phyloP scores from a whole-genome alignment of 2,113 vertebrate species.

The Noturus placidus region DNA sequence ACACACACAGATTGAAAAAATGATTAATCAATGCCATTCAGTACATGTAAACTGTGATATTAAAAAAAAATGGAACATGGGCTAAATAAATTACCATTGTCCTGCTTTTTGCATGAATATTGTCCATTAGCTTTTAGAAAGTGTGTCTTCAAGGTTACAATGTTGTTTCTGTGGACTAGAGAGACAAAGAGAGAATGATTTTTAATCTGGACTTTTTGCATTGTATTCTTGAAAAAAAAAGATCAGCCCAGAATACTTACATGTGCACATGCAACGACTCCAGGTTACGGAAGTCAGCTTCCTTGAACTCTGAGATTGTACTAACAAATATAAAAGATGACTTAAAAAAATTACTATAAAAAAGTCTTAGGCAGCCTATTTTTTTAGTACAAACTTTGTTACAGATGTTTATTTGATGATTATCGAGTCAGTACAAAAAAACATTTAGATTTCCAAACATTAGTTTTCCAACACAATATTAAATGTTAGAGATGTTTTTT shows the following conservation, averaged over 20 bases:
- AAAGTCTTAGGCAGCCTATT: too few relatives aligned
- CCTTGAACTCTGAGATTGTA: neutral
- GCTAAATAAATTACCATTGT: neutral
- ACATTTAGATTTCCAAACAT: too few relatives aligned
- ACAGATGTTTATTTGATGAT: too few relatives aligned
- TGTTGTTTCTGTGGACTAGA: neutral
- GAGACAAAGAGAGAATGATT: neutral
- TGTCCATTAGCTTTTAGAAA: too few relatives aligned
- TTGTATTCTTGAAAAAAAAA: neutral
- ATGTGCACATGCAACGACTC: slow-evolving; percentile 51
- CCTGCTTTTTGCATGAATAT: neutral
- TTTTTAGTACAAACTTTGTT: too few relatives aligned
- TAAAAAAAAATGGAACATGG: neutral
- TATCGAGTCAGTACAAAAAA: too few relatives aligned
- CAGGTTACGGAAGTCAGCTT: too few relatives aligned
- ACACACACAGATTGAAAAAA: neutral
- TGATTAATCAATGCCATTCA: neutral
- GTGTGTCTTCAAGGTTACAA: neutral
- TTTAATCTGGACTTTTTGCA: neutral
- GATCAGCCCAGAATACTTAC: neutral
- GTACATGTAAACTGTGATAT: neutral
- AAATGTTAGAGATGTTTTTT: too few relatives aligned
- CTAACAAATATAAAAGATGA: slow-evolving; percentile 21
- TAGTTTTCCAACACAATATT: too few relatives aligned
- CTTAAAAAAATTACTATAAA: too few relatives aligned